Evolutionary conservation across 2,797 vertebrate genomes (phyloP), one percentile per base, ranked within the genome.

Genomic region (Chrysocyon brachyurus): DNA sequence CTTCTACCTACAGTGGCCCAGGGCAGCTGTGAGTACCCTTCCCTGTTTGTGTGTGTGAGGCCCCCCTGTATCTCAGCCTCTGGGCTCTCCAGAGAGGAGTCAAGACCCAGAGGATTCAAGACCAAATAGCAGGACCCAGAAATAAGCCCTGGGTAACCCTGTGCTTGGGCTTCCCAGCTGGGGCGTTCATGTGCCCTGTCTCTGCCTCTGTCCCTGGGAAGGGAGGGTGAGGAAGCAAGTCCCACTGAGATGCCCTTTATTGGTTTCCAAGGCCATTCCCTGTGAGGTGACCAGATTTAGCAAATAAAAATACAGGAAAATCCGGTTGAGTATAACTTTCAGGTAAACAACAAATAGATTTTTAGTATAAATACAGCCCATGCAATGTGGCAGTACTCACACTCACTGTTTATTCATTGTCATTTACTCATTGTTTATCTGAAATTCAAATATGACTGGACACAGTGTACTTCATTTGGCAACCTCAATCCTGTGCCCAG

Each of bases 11-110:
- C 97, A 98, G 88, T 24, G 98, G 96, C 40, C 98, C 98, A 0
- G 98, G 99, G 96, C 99, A 99, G 97, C 96, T 98, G 99, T 99
- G 98, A 99, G 99, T 99, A 90, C 70, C 59, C 19, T 63, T 12
- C 11, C 19, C 1, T 0, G 7, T 1, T 49, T 14, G 4, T 8
- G 31, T 73, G 17, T 19, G 21, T 54, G 83, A 63, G 46, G 12
- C 19, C 5, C 33, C 40, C 17, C 49, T 17, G 14, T 10, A 5
- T 59, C 28, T 52, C 54, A 52, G 68, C 22, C 85, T 61, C 33
- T 0, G 0, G 78, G 33, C 26, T 78, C 54, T 57, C 59, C 70
- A 40, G 54, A 24, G 8, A 78, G 12, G 16, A 75, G 52, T 54
- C 17, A 36, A 46, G 22, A 93, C 52, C 82, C 72, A 77, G 73